These are phyloP conservation scores for Monodelphis domestica DNA, from an alignment of 2,797 vertebrate species.

Conservation along the genomic window DNA sequence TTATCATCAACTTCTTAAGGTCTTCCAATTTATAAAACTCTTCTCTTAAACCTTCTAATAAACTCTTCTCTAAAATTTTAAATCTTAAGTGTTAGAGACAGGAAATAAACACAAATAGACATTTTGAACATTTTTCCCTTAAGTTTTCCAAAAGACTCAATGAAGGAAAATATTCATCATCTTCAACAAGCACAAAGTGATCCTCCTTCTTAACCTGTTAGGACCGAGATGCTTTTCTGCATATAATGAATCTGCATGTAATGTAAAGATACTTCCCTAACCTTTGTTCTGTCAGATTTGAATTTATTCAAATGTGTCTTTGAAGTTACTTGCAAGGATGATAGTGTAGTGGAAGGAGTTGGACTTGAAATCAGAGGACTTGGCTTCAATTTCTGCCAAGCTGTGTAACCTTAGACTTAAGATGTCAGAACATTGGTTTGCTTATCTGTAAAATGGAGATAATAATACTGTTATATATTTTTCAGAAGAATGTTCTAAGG, in stretches of 20 bases:
- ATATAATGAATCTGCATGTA: background rate
- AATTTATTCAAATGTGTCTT: background rate
- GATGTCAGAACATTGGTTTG: background rate
- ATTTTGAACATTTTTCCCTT: background rate
- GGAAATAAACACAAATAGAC: background rate
- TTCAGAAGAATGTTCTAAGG: background rate
- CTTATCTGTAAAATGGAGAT: background rate
- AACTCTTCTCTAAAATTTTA: no score
- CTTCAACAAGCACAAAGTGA: background rate
- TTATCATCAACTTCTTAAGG: background rate
- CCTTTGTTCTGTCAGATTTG: background rate
- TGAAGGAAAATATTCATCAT: background rate
- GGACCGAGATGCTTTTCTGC: no score
- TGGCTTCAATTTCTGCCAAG: background rate
- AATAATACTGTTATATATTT: background rate
- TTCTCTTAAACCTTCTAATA: background rate
- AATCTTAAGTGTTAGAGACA: no score
- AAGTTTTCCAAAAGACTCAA: background rate
- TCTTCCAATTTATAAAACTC: background rate
- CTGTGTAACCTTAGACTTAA: background rate
- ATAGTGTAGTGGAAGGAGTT: background rate
- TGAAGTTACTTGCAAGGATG: background rate
- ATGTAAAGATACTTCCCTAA: background rate
- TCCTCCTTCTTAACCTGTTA: background rate
- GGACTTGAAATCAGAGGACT: background rate